phyloP scores from a whole-genome alignment of 2,797 vertebrate genomes.

The Zalophus californianus region DNA sequence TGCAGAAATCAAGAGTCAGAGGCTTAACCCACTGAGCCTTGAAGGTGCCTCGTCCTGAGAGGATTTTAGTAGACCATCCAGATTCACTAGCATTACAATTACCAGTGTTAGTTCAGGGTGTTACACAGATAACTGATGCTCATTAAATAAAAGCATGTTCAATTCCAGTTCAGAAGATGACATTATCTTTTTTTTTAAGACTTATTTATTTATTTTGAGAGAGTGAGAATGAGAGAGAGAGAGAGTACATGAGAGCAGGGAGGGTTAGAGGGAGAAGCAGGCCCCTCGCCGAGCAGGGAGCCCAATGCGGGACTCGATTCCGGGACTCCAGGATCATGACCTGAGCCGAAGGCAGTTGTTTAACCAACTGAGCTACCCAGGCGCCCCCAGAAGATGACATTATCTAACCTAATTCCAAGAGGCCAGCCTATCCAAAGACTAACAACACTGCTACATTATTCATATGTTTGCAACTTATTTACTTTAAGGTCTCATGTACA shows the following conservation, averaged over 20 bases:
- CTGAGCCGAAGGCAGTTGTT: too few relatives aligned
- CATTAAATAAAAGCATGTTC: neutral
- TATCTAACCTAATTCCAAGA: constrained; percentile 19
- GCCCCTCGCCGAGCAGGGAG: too few relatives aligned
- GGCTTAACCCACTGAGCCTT: neutral
- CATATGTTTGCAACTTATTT: constrained; percentile 22
- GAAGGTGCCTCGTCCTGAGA: neutral
- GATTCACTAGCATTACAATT: neutral
- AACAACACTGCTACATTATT: neutral
- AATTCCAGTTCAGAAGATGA: constrained; percentile 31
- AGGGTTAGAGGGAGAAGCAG: too few relatives aligned
- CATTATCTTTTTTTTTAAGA: too few relatives aligned
- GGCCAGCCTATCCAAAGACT: neutral
- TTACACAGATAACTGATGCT: constrained; percentile 9
- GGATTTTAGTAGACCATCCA: constrained; percentile 20
- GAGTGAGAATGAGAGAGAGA: too few relatives aligned
- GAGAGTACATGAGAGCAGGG: too few relatives aligned
- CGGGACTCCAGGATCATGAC: too few relatives aligned
- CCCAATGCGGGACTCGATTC: too few relatives aligned
- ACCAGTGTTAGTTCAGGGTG: constrained; percentile 30
- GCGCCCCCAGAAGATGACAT: neutral
- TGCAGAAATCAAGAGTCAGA: neutral
- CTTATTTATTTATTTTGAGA: too few relatives aligned
- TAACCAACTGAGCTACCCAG: too few relatives aligned
- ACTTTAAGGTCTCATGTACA: neutral